Percentiles rank a stretch among this genome's conserved stretches.
Evolutionary conservation across 37 sponge, comb jelly and placozoan species (phyloP).

Genomic region (Aplysina aerophoba): DNA sequence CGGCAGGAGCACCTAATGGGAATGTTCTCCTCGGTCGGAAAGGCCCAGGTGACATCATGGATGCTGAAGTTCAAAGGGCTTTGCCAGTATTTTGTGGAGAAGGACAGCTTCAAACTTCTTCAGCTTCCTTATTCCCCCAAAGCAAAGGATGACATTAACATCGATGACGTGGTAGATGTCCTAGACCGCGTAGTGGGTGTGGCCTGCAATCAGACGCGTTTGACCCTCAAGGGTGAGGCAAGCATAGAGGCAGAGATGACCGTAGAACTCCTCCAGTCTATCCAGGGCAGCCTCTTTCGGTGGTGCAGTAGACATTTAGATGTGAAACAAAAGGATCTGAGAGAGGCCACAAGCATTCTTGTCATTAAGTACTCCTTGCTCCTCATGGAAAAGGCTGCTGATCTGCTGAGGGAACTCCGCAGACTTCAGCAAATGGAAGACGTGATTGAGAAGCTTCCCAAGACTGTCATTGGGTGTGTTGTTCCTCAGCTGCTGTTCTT

Average conservation of each 20-base stretch:
- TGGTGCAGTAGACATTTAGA: background rate
- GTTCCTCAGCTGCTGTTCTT: constrained; percentile 30
- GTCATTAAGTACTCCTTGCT: background rate
- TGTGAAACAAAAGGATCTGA: background rate
- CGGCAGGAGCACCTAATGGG: constrained; percentile 70
- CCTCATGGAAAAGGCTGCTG: background rate
- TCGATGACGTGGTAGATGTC: constrained; percentile 30
- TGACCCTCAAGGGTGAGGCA: background rate
- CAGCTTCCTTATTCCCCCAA: constrained; percentile 38
- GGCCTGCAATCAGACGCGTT: constrained; percentile 12
- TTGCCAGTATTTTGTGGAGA: constrained; percentile 78
- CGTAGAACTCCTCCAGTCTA: constrained; percentile 8
- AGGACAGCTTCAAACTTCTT: constrained; percentile 73
- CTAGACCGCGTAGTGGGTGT: constrained; percentile 66
- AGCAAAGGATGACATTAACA: background rate
- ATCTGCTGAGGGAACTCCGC: background rate
- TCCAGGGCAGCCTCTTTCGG: constrained; percentile 11
- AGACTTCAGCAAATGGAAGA: background rate
- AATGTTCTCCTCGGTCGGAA: constrained; percentile 60
- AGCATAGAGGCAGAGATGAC: constrained; percentile 5
- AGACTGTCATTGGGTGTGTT: constrained; percentile 22
- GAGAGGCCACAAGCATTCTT: background rate
- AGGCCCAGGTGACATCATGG: constrained; percentile 66
- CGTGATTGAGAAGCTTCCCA: background rate
- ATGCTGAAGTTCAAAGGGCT: constrained; percentile 87